A percentile compares a stretch with the other conserved stretches of the same genome.
Evolutionary conservation across 2,113 vertebrate genomes (phyloP).

Genomic region (Neotragus moschatus): DNA sequence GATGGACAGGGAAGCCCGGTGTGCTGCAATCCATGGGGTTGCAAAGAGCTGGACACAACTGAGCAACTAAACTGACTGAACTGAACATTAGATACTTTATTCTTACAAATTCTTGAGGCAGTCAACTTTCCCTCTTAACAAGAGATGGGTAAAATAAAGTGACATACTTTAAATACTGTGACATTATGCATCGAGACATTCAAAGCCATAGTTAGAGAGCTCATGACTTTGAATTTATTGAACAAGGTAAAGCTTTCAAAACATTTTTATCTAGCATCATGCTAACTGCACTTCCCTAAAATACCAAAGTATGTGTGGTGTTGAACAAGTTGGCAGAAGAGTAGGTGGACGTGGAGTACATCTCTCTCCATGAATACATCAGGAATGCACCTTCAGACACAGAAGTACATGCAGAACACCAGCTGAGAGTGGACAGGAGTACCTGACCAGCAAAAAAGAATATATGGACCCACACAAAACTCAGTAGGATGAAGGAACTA

Average conservation of each 20-base stretch:
- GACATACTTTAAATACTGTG: not conserved
- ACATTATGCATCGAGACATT: not conserved
- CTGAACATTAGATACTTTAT: not conserved
- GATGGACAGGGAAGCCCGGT: not conserved
- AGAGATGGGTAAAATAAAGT: not conserved
- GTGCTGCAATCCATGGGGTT: not conserved
- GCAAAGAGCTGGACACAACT: not conserved
- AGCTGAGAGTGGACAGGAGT: not conserved
- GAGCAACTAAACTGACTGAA: not conserved
- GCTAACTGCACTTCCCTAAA: not conserved
- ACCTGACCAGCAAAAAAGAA: not conserved
- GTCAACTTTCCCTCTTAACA: not conserved
- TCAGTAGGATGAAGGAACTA: not conserved
- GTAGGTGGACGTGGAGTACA: not conserved
- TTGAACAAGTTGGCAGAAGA: not conserved
- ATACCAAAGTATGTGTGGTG: not conserved
- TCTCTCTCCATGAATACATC: not conserved
- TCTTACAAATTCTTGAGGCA: not conserved
- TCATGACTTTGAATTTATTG: not conserved
- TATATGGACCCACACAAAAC: not conserved
- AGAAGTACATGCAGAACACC: not conserved
- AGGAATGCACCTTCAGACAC: not conserved
- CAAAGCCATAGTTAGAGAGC: not conserved
- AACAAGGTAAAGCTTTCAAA: not conserved
- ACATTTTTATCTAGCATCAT: not conserved